Conservation (phyloP, 1,140 invertebrate genomes). For the Caenorhabditis briggsae region DNA sequence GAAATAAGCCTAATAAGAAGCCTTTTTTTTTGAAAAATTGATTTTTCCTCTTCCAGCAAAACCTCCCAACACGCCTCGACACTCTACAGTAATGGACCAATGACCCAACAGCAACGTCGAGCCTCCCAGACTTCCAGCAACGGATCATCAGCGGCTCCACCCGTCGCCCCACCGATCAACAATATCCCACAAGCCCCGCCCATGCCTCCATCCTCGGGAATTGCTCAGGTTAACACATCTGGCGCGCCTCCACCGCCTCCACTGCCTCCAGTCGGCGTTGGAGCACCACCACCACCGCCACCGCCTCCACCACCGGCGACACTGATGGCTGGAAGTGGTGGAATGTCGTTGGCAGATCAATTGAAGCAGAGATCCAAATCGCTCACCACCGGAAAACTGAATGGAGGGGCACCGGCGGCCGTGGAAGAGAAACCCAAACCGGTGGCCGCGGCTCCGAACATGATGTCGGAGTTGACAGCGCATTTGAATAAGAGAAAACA, state of each 20-base stretch:
- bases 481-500: conserved; percentile 24
- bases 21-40: not conserved
- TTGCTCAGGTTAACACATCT: conserved; percentile 1
- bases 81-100: not conserved
- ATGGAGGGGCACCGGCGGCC: not conserved
- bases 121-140: conserved; percentile 13
- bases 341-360: not conserved
- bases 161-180: not conserved
- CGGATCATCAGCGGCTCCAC: not conserved
- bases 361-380: not conserved
- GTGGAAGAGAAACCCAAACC: not conserved
- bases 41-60: too few species aligned
- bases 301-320: not conserved
- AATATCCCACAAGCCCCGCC: conserved; percentile 43
- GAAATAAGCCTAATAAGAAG: too few species aligned
- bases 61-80: not conserved
- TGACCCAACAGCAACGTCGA: conserved; percentile 25
- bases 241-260: conserved; percentile 21
- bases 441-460: not conserved
- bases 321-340: not conserved
- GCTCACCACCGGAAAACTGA: not conserved
- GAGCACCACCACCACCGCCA: conserved; percentile 19
- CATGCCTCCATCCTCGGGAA: not conserved
- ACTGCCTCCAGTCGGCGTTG: not conserved
- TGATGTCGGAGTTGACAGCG: conserved; percentile 8